Percentiles rank a stretch among this genome's conserved stretches.
phyloP scores from a whole-genome alignment of 2,113 vertebrate genomes.

The Thermophis baileyi region DNA sequence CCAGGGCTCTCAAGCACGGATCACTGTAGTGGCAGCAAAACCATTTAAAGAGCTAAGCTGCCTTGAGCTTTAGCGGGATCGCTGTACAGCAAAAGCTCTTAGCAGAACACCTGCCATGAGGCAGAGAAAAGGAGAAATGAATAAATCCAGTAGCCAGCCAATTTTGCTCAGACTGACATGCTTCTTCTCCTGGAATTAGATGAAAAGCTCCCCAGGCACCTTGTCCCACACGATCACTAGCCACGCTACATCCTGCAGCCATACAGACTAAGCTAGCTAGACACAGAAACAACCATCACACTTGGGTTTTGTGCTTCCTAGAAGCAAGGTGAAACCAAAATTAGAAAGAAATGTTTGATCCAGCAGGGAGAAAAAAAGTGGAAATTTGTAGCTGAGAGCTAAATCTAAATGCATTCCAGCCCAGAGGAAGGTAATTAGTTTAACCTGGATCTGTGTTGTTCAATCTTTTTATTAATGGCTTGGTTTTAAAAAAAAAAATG shows the following conservation, averaged over 20 bases:
- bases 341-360: background rate
- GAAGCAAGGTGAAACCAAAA: constrained; percentile 8
- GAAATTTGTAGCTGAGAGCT: background rate
- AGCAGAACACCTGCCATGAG: constrained; percentile 58
- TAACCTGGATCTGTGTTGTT: background rate
- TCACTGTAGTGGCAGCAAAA: constrained; percentile 65
- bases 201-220: background rate
- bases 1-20: constrained; percentile 55
- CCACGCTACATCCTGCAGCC: rapidly evolving
- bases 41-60: constrained; percentile 74
- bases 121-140: constrained; percentile 61
- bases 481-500: background rate
- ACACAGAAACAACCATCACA: background rate
- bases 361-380: background rate
- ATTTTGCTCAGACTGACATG: constrained; percentile 44
- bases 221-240: background rate
- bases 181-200: constrained; percentile 54
- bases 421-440: background rate
- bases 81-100: constrained; percentile 44
- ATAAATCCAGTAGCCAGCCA: constrained; percentile 64
- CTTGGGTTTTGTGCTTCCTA: background rate
- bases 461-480: constrained; percentile 18
- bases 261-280: background rate
- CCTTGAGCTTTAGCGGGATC: constrained; percentile 56
- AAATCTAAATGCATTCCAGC: background rate